Evolutionary conservation across 2,797 vertebrate genomes (phyloP), one percentile per base, ranked within the genome.

Genomic region (Miichthys miiuy): DNA sequence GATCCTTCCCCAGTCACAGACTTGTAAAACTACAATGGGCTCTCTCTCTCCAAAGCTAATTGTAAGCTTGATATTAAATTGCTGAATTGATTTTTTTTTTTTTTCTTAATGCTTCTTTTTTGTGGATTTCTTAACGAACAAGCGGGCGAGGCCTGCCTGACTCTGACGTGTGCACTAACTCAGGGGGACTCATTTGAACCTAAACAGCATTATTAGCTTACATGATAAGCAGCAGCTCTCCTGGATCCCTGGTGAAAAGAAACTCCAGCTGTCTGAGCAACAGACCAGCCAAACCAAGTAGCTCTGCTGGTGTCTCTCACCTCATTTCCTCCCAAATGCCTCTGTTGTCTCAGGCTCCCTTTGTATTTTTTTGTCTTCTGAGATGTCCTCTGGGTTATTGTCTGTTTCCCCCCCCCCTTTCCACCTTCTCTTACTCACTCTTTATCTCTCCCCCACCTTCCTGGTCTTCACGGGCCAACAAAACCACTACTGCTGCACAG

Each of bases 141-240:
- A 86, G 85, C 75, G 0, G 87, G 75, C 80, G 13, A 84, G 56
- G 89, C 85, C 89, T 82, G 91, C 86, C 76, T 69, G 87, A 88
- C 84, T 92, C 82, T 79, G 88, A 91, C 27, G 81, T 87, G 92
- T 91, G 91, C 92, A 94, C 93, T 95, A 95, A 95, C 94, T 95
- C 95, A 96, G 95, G 95, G 92, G 94, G 93, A 94, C 93, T 92
- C 87, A 91, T 92, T 78, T 90, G 81, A 90, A 92, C 88, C 85
- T 90, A 89, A 87, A 89, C 90, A 90, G 90, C 91, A 91, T 91
- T 90, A 91, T 86, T 81, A 86, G 87, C 89, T 87, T 52, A 88
- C 67, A 60, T 58, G 70, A 84, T 63, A 63, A 70, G 78, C 78
- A 87, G 82, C 85, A 80, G 87, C 84, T 81, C 84, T 81, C 64